These are phyloP conservation scores for Drosophila azteca DNA, from an alignment of 1,140 invertebrate genomes.

Conservation along the genomic window DNA sequence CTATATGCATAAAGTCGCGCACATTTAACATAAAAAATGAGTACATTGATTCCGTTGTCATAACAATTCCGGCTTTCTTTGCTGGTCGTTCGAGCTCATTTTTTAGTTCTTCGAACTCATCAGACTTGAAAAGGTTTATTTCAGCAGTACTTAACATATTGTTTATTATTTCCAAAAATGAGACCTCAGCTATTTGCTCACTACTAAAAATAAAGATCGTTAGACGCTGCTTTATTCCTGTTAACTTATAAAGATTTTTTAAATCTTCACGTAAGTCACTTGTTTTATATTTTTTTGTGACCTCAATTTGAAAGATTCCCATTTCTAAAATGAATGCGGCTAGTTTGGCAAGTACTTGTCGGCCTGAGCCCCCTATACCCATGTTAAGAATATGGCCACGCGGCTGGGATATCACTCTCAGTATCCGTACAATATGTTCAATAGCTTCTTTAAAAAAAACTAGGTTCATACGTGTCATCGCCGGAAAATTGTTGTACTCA, in stretches of 20 bases:
- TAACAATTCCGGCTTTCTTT: slow-evolving; percentile 87
- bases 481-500: slow-evolving; percentile 91
- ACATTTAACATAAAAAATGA: slow-evolving; percentile 91
- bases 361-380: slow-evolving; percentile 93
- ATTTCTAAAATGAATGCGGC: slow-evolving; percentile 92
- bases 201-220: slow-evolving; percentile 93
- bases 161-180: slow-evolving; percentile 94
- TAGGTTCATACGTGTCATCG: slow-evolving; percentile 90
- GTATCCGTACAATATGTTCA: slow-evolving; percentile 91
- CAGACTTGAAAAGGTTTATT: slow-evolving; percentile 91
- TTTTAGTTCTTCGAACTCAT: slow-evolving; percentile 94
- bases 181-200: slow-evolving; percentile 91
- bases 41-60: slow-evolving; percentile 88
- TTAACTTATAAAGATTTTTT: slow-evolving; percentile 89
- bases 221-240: slow-evolving; percentile 90
- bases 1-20: slow-evolving; percentile 90
- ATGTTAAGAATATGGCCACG: slow-evolving; percentile 92
- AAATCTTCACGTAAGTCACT: slow-evolving; percentile 93
- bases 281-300: slow-evolving; percentile 90
- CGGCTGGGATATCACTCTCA: slow-evolving; percentile 92
- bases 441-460: slow-evolving; percentile 93
- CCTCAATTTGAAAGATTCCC: slow-evolving; percentile 90
- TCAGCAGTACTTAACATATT: slow-evolving; percentile 94
- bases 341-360: slow-evolving; percentile 90
- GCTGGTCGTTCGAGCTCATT: slow-evolving; percentile 87